phyloP scores from a whole-genome alignment of 2,888 invertebrate genomes.

The Cryptosula pallasiana region DNA sequence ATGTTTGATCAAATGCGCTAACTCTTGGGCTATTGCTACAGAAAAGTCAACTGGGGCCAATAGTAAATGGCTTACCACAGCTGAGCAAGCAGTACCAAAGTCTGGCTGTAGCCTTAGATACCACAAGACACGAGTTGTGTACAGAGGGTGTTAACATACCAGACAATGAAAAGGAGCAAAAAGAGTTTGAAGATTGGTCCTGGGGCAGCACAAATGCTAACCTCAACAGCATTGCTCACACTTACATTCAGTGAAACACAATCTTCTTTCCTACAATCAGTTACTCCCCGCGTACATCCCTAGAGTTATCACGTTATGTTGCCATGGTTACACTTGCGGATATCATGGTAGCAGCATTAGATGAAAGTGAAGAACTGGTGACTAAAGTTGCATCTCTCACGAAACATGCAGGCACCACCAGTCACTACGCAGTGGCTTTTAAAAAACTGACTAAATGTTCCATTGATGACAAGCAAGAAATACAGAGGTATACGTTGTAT shows the following conservation, averaged over 20 bases:
- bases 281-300: too few relatives aligned
- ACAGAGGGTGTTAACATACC: slow-evolving; percentile 41
- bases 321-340: too few relatives aligned
- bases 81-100: slow-evolving; percentile 34
- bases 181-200: slow-evolving; percentile 19
- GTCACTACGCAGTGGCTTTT: slow-evolving; percentile 33
- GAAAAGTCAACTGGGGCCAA: slow-evolving; percentile 32
- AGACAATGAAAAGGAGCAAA: slow-evolving; percentile 25
- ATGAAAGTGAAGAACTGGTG: slow-evolving; percentile 41
- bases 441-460: slow-evolving; percentile 33
- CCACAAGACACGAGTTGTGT: slow-evolving; percentile 43
- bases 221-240: too few relatives aligned
- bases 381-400: slow-evolving; percentile 35
- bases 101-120: slow-evolving; percentile 40
- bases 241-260: too few relatives aligned
- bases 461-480: slow-evolving; percentile 31
- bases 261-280: too few relatives aligned
- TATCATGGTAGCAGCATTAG: slow-evolving; percentile 33
- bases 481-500: slow-evolving; percentile 36
- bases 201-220: too few relatives aligned
- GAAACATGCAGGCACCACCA: slow-evolving; percentile 28
- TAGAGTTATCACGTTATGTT: too few relatives aligned
- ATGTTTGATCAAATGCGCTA: too few relatives aligned
- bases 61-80: slow-evolving; percentile 33
- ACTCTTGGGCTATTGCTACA: too few relatives aligned